phyloP scores from a whole-genome alignment of 2,113 vertebrate genomes.

The Ardeotis arabs region DNA sequence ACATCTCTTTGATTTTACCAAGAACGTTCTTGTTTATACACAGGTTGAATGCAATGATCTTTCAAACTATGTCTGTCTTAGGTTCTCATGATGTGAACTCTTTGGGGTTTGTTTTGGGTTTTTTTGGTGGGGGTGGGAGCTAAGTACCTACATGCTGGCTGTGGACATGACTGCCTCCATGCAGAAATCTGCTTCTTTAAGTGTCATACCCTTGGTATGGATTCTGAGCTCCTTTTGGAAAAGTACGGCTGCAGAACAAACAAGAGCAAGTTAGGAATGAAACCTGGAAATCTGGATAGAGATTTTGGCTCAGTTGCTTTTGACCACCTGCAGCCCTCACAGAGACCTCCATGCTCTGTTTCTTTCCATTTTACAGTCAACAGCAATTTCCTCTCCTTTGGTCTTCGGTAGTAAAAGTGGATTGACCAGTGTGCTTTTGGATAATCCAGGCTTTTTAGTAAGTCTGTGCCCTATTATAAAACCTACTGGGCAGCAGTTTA shows the following conservation, averaged over 20 bases:
- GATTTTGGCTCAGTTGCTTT: not conserved
- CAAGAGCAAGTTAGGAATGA: not conserved
- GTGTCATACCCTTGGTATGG: not conserved
- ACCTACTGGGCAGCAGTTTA: not conserved
- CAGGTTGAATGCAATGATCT: not conserved
- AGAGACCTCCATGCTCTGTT: not conserved
- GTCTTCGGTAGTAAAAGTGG: not conserved
- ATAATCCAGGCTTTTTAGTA: not conserved
- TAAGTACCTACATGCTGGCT: not conserved
- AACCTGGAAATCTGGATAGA: not conserved
- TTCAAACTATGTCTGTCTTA: not conserved
- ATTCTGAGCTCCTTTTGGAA: not conserved
- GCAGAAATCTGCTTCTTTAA: not conserved
- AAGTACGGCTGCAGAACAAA: not conserved
- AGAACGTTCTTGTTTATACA: not conserved
- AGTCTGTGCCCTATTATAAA: not conserved
- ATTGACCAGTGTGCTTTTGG: not conserved
- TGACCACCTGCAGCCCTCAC: not conserved
- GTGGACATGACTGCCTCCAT: not conserved
- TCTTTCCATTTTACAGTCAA: not conserved
- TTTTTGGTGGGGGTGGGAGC: not conserved
- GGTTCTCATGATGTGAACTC: not conserved
- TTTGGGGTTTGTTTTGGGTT: not conserved
- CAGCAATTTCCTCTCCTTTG: not conserved
- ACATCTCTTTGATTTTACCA: not conserved